Evolutionary conservation across 1,140 invertebrate genomes (phyloP), one percentile per base, ranked within the genome.

Genomic region (Pollicipes pollicipes): DNA sequence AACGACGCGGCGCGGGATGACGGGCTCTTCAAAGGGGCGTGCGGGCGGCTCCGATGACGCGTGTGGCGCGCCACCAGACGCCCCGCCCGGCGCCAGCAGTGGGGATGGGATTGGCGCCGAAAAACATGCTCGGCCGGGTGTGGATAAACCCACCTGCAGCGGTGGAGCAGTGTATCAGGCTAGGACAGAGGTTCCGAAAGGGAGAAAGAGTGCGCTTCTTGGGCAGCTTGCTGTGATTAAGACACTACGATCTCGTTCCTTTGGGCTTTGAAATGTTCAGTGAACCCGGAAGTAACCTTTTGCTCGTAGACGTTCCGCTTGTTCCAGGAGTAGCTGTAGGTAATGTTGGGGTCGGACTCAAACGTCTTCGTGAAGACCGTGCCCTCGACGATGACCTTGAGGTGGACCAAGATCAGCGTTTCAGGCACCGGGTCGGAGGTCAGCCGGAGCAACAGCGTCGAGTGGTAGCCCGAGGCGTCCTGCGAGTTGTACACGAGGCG

Each of bases 241-340:
- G n/a, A n/a, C n/a, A n/a, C n/a, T n/a, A n/a, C n/a, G n/a, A n/a
- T n/a, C n/a, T n/a, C n/a, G n/a, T n/a, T n/a, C n/a, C n/a, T n/a
- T n/a, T n/a, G n/a, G n/a, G n/a, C n/a, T n/a, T n/a, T n/a, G n/a
- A n/a, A n/a, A n/a, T n/a, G n/a, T n/a, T n/a, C n/a, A n/a, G n/a
- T n/a, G n/a, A n/a, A n/a, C 2, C 31, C 24, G 28, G 27, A 24
- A 10, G 72, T 73, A 68, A 87, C 89, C 82, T 97, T 96, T 81
- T 98, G 95, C 77, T 94, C 91, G 80, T 97, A 98, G 30, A 96
- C 93, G 80, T 98, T 98, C 70, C 91, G 82, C 78, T 97, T 95
- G 79, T 96, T 94, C 96, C 96, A 98, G 0, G 93, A 90, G 78
- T 95, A 98, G 0, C 91, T 93, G 79, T 97, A 94, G 66, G 89